A percentile compares a stretch with the other conserved stretches of the same genome.
These are phyloP conservation scores for Monochamus saltuarius DNA, from an alignment of 1,140 invertebrate species.

Conservation along the genomic window DNA sequence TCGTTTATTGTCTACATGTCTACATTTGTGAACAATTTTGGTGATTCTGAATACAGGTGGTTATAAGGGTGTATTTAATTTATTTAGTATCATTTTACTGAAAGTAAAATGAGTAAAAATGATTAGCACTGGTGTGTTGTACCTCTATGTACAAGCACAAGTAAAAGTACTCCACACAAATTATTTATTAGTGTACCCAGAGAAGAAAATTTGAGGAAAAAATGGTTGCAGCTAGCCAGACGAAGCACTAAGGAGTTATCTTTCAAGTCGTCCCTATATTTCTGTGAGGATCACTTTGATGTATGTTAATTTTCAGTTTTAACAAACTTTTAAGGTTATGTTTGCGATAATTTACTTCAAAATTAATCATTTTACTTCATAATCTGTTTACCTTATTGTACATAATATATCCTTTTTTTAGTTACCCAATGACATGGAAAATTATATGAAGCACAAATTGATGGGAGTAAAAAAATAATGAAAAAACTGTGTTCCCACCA, in stretches of 20 bases:
- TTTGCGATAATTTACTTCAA: too few relatives aligned
- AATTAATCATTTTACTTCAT: too few relatives aligned
- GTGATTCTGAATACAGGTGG: too few relatives aligned
- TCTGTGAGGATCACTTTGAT: too few relatives aligned
- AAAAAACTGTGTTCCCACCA: too few relatives aligned
- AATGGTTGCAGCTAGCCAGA: constrained; percentile 9
- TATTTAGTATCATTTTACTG: too few relatives aligned
- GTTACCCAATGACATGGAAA: constrained; percentile 1
- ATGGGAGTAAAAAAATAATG: too few relatives aligned
- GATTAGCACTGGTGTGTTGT: constrained; percentile 13
- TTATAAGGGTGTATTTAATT: too few relatives aligned
- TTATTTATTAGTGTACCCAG: constrained; percentile 14
- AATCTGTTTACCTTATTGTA: not conserved
- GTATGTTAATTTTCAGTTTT: constrained; percentile 2
- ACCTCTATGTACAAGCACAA: constrained; percentile 13
- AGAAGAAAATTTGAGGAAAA: not conserved
- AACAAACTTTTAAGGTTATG: too few relatives aligned
- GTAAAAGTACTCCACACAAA: constrained; percentile 10
- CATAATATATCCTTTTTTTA: not conserved
- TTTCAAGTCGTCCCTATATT: constrained; percentile 10
- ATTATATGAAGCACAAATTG: not conserved
- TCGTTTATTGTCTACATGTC: too few relatives aligned
- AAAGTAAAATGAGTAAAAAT: too few relatives aligned
- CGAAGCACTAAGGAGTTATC: constrained; percentile 1
- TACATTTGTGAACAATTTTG: too few relatives aligned